A percentile compares a stretch with the other conserved stretches of the same genome.
These are phyloP conservation scores for Triplophysa yarkandensis DNA, from an alignment of 2,797 vertebrate genomes.

Conservation along the genomic window DNA sequence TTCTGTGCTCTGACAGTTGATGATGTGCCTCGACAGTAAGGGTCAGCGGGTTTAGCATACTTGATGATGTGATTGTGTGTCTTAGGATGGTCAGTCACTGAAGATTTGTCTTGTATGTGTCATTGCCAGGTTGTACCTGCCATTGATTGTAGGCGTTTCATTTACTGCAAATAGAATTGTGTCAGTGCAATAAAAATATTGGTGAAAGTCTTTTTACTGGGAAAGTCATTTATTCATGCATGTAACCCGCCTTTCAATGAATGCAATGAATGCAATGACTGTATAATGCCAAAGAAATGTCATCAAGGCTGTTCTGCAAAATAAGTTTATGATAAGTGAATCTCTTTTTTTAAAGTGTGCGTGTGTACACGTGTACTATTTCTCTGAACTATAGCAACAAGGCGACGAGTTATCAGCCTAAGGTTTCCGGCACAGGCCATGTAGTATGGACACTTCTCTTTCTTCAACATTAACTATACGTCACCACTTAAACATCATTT, in stretches of 20 bases:
- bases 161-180: slow-evolving; percentile 45
- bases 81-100: slow-evolving; percentile 3
- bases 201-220: slow-evolving; percentile 22
- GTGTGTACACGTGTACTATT: no score
- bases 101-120: slow-evolving; percentile 38
- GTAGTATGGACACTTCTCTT: no score
- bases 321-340: no score
- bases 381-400: no score
- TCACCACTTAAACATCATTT: no score
- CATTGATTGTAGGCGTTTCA: slow-evolving; percentile 35
- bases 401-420: no score
- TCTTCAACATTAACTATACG: no score
- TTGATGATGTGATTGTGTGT: slow-evolving; percentile 19
- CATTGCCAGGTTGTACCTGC: slow-evolving; percentile 38
- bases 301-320: background rate
- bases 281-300: background rate
- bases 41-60: slow-evolving; percentile 13
- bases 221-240: background rate
- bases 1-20: background rate
- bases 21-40: background rate
- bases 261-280: background rate
- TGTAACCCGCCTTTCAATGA: background rate
- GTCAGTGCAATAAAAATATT: slow-evolving; percentile 48
- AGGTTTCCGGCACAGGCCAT: no score
- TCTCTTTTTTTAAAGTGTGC: no score